Conservation (phyloP, 53 echinoderm and acorn worm genomes). For the Mesocentrotus franciscanus region DNA sequence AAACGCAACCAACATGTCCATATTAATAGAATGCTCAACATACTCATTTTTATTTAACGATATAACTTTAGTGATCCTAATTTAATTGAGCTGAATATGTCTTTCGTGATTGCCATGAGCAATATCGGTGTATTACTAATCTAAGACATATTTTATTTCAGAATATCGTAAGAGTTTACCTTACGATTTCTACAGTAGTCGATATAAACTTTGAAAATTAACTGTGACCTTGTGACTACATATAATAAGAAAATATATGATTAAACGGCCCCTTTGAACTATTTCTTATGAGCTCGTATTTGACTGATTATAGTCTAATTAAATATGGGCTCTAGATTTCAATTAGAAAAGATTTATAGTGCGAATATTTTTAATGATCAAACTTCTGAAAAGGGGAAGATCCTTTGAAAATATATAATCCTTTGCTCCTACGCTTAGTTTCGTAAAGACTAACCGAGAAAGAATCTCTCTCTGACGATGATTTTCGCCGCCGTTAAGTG, state of each 20-base stretch:
- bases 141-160: not conserved
- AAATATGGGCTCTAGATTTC: not conserved
- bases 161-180: not conserved
- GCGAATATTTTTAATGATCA: not conserved
- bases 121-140: too few relatives aligned
- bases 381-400: not conserved
- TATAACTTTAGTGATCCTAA: not conserved
- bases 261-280: constrained; percentile 14
- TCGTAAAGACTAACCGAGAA: not conserved
- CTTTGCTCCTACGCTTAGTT: not conserved
- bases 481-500: not conserved
- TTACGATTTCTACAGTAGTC: too few relatives aligned
- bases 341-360: not conserved
- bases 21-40: not conserved
- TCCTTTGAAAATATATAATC: not conserved
- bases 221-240: not conserved
- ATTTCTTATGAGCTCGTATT: not conserved
- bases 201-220: too few relatives aligned
- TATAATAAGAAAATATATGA: not conserved
- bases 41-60: not conserved
- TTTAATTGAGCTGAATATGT: not conserved
- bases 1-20: not conserved
- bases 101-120: not conserved
- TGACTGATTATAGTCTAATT: not conserved
- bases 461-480: not conserved